Percentiles rank a stretch among this genome's conserved stretches.
Conservation (phyloP, 2,113 vertebrate genomes). For the Orycteropus afer region DNA sequence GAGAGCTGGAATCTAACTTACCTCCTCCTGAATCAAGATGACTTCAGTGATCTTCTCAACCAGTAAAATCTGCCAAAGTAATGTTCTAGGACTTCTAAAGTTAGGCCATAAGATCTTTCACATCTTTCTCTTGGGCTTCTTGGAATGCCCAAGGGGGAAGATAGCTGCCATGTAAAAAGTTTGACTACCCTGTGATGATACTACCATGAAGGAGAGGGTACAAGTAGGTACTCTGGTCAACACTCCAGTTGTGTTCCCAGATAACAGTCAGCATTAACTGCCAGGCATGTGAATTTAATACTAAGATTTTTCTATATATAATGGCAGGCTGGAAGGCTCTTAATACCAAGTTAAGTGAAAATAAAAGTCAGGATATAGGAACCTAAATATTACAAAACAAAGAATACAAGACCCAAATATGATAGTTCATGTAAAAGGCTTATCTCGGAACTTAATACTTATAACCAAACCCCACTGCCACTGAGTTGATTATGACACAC, state of each 20-base stretch:
- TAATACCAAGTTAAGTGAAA: background rate
- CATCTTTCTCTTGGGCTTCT: background rate
- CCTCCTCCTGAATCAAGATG: background rate
- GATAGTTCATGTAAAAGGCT: background rate
- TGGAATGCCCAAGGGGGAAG: background rate
- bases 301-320: background rate
- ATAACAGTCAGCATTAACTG: background rate
- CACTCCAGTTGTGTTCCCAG: background rate
- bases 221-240: background rate
- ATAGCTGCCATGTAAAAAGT: background rate
- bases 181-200: background rate
- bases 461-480: too few species aligned
- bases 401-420: background rate
- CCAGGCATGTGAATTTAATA: background rate
- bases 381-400: background rate
- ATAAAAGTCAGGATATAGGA: background rate
- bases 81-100: background rate
- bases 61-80: background rate
- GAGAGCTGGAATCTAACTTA: background rate
- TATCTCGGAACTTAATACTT: background rate
- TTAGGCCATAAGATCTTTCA: background rate
- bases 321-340: background rate
- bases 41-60: background rate
- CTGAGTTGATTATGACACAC: too few species aligned
- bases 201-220: background rate